phyloP scores from a whole-genome alignment of 37 sponge, comb jelly and placozoan genomes.

The Oscarella lobularis region DNA sequence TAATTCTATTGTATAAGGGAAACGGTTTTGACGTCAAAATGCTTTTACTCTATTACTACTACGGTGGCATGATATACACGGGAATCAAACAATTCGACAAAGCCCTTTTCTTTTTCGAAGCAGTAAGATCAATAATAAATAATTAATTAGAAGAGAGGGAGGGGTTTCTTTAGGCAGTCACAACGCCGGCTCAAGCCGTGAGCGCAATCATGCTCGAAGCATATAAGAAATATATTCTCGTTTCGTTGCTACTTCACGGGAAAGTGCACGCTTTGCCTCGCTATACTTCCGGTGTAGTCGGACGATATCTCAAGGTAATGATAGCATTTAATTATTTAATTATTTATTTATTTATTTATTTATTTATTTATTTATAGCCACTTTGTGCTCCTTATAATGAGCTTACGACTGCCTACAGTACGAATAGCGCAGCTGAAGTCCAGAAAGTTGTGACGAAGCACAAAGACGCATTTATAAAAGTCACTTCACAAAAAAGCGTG shows the following conservation, averaged over 20 bases:
- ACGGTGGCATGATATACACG: constrained; percentile 88
- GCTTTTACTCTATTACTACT: constrained; percentile 76
- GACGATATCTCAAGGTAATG: constrained; percentile 24
- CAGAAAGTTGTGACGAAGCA: constrained; percentile 28
- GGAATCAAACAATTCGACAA: constrained; percentile 62
- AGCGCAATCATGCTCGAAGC: constrained; percentile 92
- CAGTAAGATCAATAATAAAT: constrained; percentile 56
- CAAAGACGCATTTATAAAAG: constrained; percentile 34
- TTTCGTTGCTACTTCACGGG: constrained; percentile 70
- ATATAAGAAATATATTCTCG: constrained; percentile 81
- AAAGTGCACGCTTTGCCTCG: constrained; percentile 53
- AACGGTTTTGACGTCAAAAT: constrained; percentile 51
- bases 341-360: neutral
- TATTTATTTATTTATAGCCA: constrained; percentile 23
- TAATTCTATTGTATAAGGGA: constrained; percentile 18
- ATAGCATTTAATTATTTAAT: neutral
- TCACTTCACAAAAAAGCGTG: constrained; percentile 22
- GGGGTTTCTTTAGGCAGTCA: constrained; percentile 64
- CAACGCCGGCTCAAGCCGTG: constrained; percentile 64
- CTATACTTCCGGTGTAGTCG: constrained; percentile 44
- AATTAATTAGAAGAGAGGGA: no score
- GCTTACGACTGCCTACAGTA: constrained; percentile 29
- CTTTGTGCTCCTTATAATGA: constrained; percentile 57
- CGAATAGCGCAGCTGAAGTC: constrained; percentile 15
- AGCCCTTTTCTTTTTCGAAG: constrained; percentile 66